These are phyloP conservation scores for Drosophila ironensis DNA, from an alignment of 1,140 invertebrate species.

Conservation along the genomic window DNA sequence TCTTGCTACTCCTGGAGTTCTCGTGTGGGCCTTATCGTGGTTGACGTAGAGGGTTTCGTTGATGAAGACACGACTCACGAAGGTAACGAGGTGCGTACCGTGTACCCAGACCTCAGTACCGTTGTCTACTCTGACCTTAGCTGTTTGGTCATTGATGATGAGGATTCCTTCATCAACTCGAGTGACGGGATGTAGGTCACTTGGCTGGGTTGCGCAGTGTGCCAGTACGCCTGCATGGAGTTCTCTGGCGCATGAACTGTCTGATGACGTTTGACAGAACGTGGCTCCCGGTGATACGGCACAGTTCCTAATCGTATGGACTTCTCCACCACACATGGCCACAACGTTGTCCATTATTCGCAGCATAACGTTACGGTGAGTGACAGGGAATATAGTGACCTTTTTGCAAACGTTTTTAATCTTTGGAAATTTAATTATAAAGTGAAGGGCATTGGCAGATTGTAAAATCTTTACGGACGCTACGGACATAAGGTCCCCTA, in stretches of 20 bases:
- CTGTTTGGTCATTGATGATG: slow-evolving; percentile 15
- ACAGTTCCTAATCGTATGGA: not conserved
- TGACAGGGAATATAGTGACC: slow-evolving; percentile 4
- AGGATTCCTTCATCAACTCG: slow-evolving; percentile 8
- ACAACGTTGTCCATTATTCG: slow-evolving; percentile 9
- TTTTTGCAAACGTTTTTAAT: slow-evolving; percentile 11
- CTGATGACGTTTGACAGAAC: not conserved
- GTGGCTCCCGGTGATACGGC: not conserved
- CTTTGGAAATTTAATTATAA: slow-evolving; percentile 18
- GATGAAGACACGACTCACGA: no score
- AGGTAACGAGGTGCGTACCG: no score
- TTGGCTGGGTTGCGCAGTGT: slow-evolving; percentile 16
- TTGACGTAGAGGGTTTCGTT: no score
- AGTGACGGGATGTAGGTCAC: not conserved
- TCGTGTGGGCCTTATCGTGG: not conserved
- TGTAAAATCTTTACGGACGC: slow-evolving; percentile 13
- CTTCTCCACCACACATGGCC: not conserved
- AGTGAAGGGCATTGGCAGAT: slow-evolving; percentile 3
- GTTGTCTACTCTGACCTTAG: no score
- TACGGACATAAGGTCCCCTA: slow-evolving; percentile 22
- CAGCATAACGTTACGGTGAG: not conserved
- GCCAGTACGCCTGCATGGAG: slow-evolving; percentile 19
- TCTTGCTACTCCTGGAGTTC: slow-evolving; percentile 1
- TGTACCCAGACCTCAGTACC: no score
- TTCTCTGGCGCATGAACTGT: slow-evolving; percentile 21